Base-by-base conservation (phyloP, 2,113 vertebrate genomes). In the Fregetta grallaria region DNA sequence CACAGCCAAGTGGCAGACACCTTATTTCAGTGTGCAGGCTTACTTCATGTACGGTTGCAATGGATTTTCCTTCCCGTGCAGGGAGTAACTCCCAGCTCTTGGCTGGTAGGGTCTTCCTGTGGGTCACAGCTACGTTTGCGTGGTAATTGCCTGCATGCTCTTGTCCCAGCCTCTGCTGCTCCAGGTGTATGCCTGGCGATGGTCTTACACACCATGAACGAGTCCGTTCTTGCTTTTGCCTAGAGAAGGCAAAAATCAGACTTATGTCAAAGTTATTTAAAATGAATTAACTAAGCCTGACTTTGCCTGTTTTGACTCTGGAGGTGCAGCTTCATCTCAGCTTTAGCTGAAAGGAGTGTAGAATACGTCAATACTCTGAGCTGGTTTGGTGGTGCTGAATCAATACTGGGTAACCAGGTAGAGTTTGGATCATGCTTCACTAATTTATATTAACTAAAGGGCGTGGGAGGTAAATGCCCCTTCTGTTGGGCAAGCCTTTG, bases 31-130 rank as follows among this genome's bases (percentile, higher is more conserved):
- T 0, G 11, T 20, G 34, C 58, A 23, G 78, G 29, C 27, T 94
- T 2, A 15, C 76, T 81, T 75, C 65, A 7, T 3, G 26, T 18
- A 1, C 0, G 0, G 36, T 3, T 30, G 75, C 75, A 0, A 13
- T 80, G 93, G 86, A 7, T 91, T 93, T 94, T 93, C 94, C 92
- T 88, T 65, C 71, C 82, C 7, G 4, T 8, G 52, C 36, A n/a
- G 82, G 81, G 90, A 72, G 34, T 30, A 32, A 42, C 11, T 79
- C 72, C 45, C 59, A 42, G 49, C 44, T 58, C 79, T 4, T 18
- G 77, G 55, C 95, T 55, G 74, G 62, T 58, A 26, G 53, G 36
- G 53, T 6, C 86, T 84, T 79, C 84, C 80, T 14, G 14, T 20
- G 88, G 95, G 61, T 88, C 78, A 7, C 61, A 63, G 90, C 40